Evolutionary conservation across 2,888 invertebrate genomes (phyloP).

Genomic region (Leptodirus hochenwartii): DNA sequence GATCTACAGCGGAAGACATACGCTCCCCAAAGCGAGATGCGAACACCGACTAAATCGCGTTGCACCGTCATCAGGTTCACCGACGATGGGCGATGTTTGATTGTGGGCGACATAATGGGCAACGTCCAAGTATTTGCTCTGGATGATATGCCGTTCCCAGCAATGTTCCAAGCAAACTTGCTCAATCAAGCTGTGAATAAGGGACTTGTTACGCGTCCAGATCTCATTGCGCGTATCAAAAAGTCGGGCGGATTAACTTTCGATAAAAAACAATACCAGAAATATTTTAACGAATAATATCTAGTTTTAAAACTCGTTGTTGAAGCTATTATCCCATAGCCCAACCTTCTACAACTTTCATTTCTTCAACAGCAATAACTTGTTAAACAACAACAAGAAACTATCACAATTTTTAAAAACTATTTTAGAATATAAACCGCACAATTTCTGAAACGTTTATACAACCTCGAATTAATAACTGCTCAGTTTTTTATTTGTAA

Average conservation of each 20-base stretch:
- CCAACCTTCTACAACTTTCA: too few relatives aligned
- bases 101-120: slow-evolving; percentile 49
- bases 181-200: slow-evolving; percentile 44
- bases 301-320: too few relatives aligned
- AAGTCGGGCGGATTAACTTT: slow-evolving; percentile 27
- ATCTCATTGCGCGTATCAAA: slow-evolving; percentile 38
- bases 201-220: slow-evolving; percentile 42
- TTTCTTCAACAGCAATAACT: too few relatives aligned
- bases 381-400: too few relatives aligned
- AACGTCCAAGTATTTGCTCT: slow-evolving; percentile 47
- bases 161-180: slow-evolving; percentile 45
- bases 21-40: slow-evolving; percentile 42
- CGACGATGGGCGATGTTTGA: slow-evolving; percentile 45
- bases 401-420: too few relatives aligned
- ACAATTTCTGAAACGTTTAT: too few relatives aligned
- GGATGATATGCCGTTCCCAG: slow-evolving; percentile 57
- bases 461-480: too few relatives aligned
- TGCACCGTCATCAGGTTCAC: slow-evolving; percentile 44
- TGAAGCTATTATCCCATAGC: too few relatives aligned
- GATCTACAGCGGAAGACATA: slow-evolving; percentile 56
- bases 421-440: too few relatives aligned
- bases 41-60: slow-evolving; percentile 27
- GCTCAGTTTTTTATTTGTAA: too few relatives aligned
- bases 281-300: too few relatives aligned
- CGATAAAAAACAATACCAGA: slow-evolving; percentile 7